A percentile compares a stretch with the other conserved stretches of the same genome.
phyloP scores from a whole-genome alignment of 1,140 invertebrate genomes.

The Microplitis demolitor region DNA sequence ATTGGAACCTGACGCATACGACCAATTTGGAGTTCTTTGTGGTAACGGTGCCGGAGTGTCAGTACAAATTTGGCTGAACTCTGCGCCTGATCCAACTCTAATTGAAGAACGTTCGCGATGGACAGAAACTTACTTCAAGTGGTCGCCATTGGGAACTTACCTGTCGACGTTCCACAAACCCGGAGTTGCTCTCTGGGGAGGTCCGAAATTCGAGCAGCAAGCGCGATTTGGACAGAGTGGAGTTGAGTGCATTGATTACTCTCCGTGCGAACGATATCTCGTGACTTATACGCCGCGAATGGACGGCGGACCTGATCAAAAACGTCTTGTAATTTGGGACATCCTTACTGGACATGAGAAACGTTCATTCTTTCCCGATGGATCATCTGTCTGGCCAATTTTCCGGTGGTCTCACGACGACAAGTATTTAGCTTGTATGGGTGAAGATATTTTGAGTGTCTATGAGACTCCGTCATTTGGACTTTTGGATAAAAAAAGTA shows the following conservation, averaged over 20 bases:
- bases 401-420: conserved; percentile 98
- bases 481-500: conserved; percentile 91
- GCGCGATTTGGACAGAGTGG: conserved; percentile 88
- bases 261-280: conserved; percentile 95
- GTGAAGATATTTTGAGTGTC: conserved; percentile 83
- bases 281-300: conserved; percentile 87
- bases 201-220: conserved; percentile 89
- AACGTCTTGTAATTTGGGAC: conserved; percentile 91
- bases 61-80: conserved; percentile 90
- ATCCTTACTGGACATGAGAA: conserved; percentile 92
- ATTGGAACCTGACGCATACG: conserved; percentile 90
- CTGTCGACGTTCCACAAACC: conserved; percentile 93
- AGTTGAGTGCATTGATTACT: conserved; percentile 97
- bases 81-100: conserved; percentile 81
- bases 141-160: conserved; percentile 97
- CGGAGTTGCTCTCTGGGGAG: conserved; percentile 97
- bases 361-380: conserved; percentile 86
- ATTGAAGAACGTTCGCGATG: conserved; percentile 88
- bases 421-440: conserved; percentile 92
- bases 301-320: conserved; percentile 69
- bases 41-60: conserved; percentile 74
- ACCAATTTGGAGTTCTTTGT: conserved; percentile 92
- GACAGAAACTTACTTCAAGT: conserved; percentile 94
- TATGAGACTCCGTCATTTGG: conserved; percentile 96
- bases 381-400: conserved; percentile 85